phyloP scores from a whole-genome alignment of 2,797 vertebrate species.

The Gallinago nigripennis region DNA sequence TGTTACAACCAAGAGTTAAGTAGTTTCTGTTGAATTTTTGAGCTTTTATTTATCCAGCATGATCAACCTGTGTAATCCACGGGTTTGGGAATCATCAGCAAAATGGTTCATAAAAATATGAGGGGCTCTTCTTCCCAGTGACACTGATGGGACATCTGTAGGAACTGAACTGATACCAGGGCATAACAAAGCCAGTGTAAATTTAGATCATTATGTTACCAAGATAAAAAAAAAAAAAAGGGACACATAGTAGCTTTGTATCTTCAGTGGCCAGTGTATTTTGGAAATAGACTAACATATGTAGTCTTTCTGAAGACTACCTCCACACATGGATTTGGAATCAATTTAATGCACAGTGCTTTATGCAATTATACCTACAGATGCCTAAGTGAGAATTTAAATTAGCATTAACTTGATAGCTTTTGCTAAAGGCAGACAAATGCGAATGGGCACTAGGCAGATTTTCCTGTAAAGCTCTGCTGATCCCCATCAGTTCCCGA shows the following conservation, averaged over 20 bases:
- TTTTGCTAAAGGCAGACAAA: slow-evolving; percentile 34
- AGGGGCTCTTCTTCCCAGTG: not conserved
- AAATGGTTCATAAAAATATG: not conserved
- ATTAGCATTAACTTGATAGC: slow-evolving; percentile 33
- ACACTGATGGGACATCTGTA: not conserved
- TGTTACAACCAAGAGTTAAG: not conserved
- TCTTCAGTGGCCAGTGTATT: not conserved
- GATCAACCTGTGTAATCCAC: not conserved
- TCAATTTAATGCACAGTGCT: slow-evolving; percentile 23
- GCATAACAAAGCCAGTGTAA: not conserved
- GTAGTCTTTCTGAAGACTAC: not conserved
- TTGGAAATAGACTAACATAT: not conserved
- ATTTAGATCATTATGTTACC: not conserved
- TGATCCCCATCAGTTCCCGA: fast-evolving
- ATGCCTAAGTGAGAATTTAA: slow-evolving; percentile 48
- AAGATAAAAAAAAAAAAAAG: not conserved
- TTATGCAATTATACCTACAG: slow-evolving; percentile 48
- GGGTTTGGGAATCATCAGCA: not conserved
- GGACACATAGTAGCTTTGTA: not conserved
- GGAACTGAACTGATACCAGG: not conserved
- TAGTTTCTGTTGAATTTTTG: not conserved
- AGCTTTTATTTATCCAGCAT: not conserved
- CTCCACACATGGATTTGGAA: not conserved
- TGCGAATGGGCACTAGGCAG: not conserved
- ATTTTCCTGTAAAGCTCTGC: slow-evolving; percentile 27